These are phyloP conservation scores for Esperia sulphurella DNA, from an alignment of 2,888 invertebrate genomes.

Conservation along the genomic window DNA sequence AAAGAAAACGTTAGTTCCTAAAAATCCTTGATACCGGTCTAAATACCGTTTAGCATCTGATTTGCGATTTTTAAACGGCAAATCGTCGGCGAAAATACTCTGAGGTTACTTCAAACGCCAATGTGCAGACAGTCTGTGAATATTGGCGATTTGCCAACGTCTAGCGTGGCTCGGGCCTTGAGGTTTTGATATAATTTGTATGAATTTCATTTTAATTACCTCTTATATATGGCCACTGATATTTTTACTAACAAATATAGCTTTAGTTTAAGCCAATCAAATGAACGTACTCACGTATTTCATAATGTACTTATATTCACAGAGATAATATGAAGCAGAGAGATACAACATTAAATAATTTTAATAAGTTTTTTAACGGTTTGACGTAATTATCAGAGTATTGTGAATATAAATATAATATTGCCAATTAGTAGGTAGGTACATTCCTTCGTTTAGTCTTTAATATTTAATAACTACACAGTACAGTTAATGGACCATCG, in stretches of 20 bases:
- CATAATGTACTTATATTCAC: too few species aligned
- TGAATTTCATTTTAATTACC: conserved; percentile 25
- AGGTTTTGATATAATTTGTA: conserved; percentile 28
- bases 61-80: conserved; percentile 36
- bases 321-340: too few species aligned
- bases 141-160: conserved; percentile 48
- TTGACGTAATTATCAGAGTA: too few species aligned
- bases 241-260: not conserved
- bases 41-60: conserved; percentile 20
- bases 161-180: conserved; percentile 48
- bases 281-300: too few species aligned
- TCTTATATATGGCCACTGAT: not conserved
- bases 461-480: too few species aligned
- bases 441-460: too few species aligned
- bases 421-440: too few species aligned
- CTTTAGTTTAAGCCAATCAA: too few species aligned
- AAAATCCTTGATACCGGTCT: conserved; percentile 17
- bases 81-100: conserved; percentile 45
- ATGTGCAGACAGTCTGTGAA: conserved; percentile 43
- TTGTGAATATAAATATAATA: too few species aligned
- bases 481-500: too few species aligned
- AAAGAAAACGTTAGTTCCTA: conserved; percentile 2
- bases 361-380: too few species aligned
- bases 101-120: conserved; percentile 36
- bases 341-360: too few species aligned